Evolutionary conservation across 2,113 vertebrate species (phyloP).

Genomic region (Crotalus viridis): DNA sequence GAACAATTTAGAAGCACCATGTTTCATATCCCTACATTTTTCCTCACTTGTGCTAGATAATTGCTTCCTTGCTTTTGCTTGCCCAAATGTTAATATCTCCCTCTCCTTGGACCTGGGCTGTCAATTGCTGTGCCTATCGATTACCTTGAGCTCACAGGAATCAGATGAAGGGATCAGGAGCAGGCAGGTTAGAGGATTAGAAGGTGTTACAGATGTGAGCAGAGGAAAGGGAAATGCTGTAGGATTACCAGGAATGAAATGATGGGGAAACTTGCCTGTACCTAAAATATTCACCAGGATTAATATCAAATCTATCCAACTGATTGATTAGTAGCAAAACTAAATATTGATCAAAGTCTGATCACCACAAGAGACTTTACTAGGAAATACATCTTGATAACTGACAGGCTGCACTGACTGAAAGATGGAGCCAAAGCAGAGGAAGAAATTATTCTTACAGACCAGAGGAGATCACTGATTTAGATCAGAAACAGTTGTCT

Average conservation of each 20-base stretch:
- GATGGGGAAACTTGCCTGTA: background rate
- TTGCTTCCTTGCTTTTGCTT: too few relatives aligned
- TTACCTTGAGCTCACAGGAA: background rate
- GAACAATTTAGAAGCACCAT: background rate
- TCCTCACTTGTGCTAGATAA: too few relatives aligned
- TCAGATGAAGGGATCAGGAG: background rate
- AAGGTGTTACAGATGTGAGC: background rate
- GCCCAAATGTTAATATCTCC: too few relatives aligned
- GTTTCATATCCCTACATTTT: too few relatives aligned
- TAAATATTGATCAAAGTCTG: slow-evolving; percentile 24
- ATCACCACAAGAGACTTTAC: slow-evolving; percentile 21
- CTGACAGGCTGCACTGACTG: slow-evolving; percentile 33
- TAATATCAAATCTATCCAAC: background rate
- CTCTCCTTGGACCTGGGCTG: background rate
- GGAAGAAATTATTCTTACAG: slow-evolving; percentile 34
- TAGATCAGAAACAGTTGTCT: slow-evolving; percentile 28
- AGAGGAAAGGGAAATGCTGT: background rate
- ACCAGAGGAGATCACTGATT: slow-evolving; percentile 17
- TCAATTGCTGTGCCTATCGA: background rate
- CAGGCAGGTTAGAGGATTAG: too few relatives aligned
- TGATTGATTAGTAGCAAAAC: background rate
- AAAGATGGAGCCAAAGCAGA: slow-evolving; percentile 29
- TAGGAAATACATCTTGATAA: slow-evolving; percentile 15
- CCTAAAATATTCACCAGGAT: background rate
- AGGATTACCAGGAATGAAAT: background rate